A percentile compares a stretch with the other conserved stretches of the same genome.
Evolutionary conservation across 2,888 invertebrate genomes (phyloP).

Genomic region (Oligia latruncula): DNA sequence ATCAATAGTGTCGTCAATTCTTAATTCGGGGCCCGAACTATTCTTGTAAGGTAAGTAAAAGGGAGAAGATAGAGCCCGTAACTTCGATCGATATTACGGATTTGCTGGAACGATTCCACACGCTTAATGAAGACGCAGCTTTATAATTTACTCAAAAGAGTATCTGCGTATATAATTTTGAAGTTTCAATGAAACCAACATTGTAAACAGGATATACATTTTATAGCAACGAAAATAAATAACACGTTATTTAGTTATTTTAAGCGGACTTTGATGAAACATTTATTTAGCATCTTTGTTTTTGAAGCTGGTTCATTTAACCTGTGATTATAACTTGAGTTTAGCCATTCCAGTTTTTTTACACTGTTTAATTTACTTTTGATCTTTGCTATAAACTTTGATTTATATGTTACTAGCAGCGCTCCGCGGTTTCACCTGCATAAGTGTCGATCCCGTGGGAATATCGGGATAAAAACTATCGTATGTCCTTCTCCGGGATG

Average conservation of each 20-base stretch:
- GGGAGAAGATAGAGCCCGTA: neutral
- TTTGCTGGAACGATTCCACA: neutral
- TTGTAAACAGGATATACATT: constrained; percentile 58
- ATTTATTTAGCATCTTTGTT: constrained; percentile 47
- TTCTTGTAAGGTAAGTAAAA: neutral
- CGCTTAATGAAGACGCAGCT: neutral
- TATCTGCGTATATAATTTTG: constrained; percentile 16
- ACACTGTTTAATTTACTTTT: constrained; percentile 23
- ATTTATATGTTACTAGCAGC: neutral
- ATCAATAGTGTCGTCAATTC: neutral
- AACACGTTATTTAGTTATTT: constrained; percentile 47
- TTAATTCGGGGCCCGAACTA: neutral
- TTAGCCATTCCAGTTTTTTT: neutral
- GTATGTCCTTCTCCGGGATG: too few relatives aligned
- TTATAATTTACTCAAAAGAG: constrained; percentile 18
- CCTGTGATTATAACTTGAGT: neutral
- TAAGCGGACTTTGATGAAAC: constrained; percentile 39
- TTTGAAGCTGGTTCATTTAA: constrained; percentile 20
- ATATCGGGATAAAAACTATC: too few relatives aligned
- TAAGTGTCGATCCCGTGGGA: too few relatives aligned
- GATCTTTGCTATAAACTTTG: constrained; percentile 9
- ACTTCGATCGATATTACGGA: neutral
- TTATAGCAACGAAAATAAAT: constrained; percentile 55
- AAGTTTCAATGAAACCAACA: constrained; percentile 45
- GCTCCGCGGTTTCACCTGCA: too few relatives aligned